Conservation (phyloP, 53 echinoderm and acorn worm genomes). For the Paracentrotus lividus region DNA sequence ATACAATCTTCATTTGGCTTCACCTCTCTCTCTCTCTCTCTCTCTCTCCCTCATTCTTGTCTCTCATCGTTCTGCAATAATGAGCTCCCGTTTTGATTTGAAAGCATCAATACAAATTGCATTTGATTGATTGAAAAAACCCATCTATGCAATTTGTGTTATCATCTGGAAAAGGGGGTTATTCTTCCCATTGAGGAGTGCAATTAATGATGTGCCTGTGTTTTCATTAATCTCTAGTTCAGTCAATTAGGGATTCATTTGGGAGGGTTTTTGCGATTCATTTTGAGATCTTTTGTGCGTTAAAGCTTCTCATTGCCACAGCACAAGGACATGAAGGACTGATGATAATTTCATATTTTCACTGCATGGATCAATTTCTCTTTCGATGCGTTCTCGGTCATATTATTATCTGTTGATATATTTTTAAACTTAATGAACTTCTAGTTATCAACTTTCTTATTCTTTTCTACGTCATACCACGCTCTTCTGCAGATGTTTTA, state of each 20-base stretch:
- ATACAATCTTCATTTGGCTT: too few species aligned
- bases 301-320: conserved; percentile 13
- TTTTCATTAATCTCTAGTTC: conserved; percentile 30
- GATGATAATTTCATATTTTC: not conserved
- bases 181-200: conserved; percentile 23
- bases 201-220: conserved; percentile 54
- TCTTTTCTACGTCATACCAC: not conserved
- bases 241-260: conserved; percentile 59
- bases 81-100: conserved; percentile 42
- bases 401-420: not conserved
- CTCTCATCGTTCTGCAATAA: conserved; percentile 21
- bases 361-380: too few species aligned
- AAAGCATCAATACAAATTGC: conserved; percentile 51
- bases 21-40: not conserved
- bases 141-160: conserved; percentile 52
- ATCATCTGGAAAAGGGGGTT: conserved; percentile 54
- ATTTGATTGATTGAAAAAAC: conserved; percentile 59
- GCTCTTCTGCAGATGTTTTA: not conserved
- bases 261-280: not conserved
- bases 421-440: too few species aligned
- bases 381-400: not conserved
- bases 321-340: not conserved
- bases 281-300: not conserved
- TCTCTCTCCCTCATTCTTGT: not conserved
- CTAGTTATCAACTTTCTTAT: not conserved